Base-by-base conservation (phyloP, 2,888 invertebrate species). In the Seira musarum region DNA sequence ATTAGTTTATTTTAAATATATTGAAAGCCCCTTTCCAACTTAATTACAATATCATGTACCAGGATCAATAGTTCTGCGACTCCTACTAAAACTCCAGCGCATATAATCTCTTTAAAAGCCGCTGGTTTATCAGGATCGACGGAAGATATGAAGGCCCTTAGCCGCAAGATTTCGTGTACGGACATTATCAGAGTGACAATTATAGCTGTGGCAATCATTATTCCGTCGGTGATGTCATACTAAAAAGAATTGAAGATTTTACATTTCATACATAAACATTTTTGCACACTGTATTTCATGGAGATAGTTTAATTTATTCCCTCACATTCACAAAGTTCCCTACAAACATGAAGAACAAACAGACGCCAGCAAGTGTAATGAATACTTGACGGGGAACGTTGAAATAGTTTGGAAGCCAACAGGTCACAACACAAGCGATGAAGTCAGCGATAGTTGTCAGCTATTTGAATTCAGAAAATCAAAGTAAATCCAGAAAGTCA, bases 171-270 rank as follows among this genome's bases (percentile, higher is more conserved):
- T 21, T 69, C 57, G 22, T 70, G 64, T 13, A 70, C 10, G 24
- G 72, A 8, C n/a, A 21, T 24, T 17, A 73, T 10, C 2, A 57
- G 57, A 15, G 79, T 68, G 0, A 72, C 24, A 35, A 73, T 67
- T 3, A 68, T 5, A 5, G 79, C 72, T 2, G 68, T 19, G 1
- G 61, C 72, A 1, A 63, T 15, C 79, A 79, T 79, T 0, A 79
- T 35, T 15, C 63, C 61, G 24, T 79, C 79, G 15, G 53, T 13
- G 68, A 79, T 73, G 10, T 79, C 79, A 35, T 25, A 79, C 79
- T 79, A 46, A 1, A 46, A 13, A 22, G 30, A 64, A 64, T 30
- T 66, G n/a, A 71, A 61, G 35, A 21, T n/a, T 30, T 30, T 30
- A 30, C 30, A 30, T 5, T n/a, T n/a, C n/a, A 30, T 30, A 30